Evolutionary conservation across 64 coral and sea anemone genomes (phyloP).

Genomic region (Stylophora pistillata): DNA sequence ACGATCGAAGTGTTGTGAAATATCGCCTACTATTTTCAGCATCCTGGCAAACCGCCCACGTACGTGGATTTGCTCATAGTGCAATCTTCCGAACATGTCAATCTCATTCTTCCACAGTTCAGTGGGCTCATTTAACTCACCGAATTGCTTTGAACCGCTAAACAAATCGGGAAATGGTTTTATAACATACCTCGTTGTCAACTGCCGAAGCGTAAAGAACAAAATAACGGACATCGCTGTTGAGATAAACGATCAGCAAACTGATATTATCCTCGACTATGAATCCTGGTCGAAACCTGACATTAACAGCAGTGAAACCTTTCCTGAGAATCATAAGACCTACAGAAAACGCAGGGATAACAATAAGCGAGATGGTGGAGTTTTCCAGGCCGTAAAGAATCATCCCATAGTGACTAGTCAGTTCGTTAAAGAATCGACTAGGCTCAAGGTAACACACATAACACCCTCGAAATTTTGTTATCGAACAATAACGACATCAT

Average conservation of each 20-base stretch:
- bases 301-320: no score
- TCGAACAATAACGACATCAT: not conserved
- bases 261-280: slow-evolving; percentile 10
- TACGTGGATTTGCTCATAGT: slow-evolving; percentile 58
- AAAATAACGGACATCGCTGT: slow-evolving; percentile 48
- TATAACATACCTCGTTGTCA: slow-evolving; percentile 21
- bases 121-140: slow-evolving; percentile 38
- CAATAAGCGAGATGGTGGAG: slow-evolving; percentile 17
- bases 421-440: slow-evolving; percentile 45
- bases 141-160: not conserved
- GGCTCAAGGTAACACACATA: slow-evolving; percentile 3
- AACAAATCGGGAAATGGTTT: not conserved
- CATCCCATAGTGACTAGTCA: slow-evolving; percentile 56
- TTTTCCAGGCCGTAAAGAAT: slow-evolving; percentile 65
- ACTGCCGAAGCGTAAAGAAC: slow-evolving; percentile 22
- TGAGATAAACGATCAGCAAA: not conserved
- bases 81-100: no score
- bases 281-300: no score
- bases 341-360: slow-evolving; percentile 50
- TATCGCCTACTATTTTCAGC: slow-evolving; percentile 43
- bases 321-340: no score
- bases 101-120: slow-evolving; percentile 32
- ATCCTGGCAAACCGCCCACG: slow-evolving; percentile 39
- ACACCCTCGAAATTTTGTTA: not conserved
- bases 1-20: slow-evolving; percentile 53